A percentile compares a stretch with the other conserved stretches of the same genome.
Evolutionary conservation across 1,140 invertebrate genomes (phyloP).

Genomic region (Nebria ingens): DNA sequence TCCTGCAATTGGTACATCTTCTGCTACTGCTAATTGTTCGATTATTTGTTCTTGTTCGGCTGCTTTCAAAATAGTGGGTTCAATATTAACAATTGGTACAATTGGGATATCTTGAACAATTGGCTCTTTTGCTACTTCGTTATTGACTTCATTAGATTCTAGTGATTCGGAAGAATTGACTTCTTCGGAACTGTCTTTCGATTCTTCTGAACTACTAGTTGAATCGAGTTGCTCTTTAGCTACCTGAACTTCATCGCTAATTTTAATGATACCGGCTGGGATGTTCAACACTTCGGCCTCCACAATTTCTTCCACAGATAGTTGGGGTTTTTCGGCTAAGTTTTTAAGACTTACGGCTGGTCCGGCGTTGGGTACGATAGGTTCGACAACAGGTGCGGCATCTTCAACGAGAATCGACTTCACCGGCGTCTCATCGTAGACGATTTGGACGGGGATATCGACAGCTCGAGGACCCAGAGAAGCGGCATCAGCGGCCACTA

Average conservation of each 20-base stretch:
- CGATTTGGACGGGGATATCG: conserved; percentile 15
- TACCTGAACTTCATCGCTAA: not conserved
- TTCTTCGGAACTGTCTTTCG: not conserved
- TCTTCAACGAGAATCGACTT: not conserved
- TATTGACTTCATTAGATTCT: conserved; percentile 13
- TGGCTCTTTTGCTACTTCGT: too few relatives aligned
- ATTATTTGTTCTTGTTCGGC: too few relatives aligned
- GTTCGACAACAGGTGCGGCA: not conserved
- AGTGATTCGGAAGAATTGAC: conserved; percentile 3
- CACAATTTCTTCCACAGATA: conserved; percentile 7
- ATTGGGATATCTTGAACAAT: too few relatives aligned
- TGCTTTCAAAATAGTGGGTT: too few relatives aligned
- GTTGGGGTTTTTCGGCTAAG: conserved; percentile 15
- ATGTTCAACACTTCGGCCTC: not conserved
- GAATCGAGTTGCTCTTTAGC: conserved; percentile 1
- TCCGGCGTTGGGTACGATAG: not conserved
- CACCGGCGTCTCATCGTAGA: conserved; percentile 11
- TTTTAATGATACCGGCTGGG: not conserved
- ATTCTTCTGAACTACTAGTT: not conserved
- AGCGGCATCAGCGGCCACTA: conserved; percentile 13
- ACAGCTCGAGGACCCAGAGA: conserved; percentile 4
- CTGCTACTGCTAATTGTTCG: not conserved
- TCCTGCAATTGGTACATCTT: not conserved
- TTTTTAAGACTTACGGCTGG: conserved; percentile 10
- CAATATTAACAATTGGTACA: too few relatives aligned